Evolutionary conservation across 35 echinoderm and acorn worm genomes (phyloP), one percentile per base, ranked within the genome.

Genomic region (Ophiothrix spiculata): DNA sequence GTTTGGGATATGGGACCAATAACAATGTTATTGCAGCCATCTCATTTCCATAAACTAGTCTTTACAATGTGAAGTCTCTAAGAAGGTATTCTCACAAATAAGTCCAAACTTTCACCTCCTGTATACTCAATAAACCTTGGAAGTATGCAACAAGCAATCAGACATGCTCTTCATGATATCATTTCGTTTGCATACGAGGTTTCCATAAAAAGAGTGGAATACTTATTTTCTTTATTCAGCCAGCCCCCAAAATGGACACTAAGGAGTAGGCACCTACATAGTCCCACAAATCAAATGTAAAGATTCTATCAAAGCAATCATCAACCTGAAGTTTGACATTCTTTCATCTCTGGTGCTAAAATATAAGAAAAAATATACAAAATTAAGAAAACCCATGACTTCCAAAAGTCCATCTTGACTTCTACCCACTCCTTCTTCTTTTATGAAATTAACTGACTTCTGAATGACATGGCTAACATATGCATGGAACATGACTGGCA

Each of bases 261-360:
- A 93, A 39, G 17, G 1, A 63, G 0, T 38, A 3, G n/a, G 41
- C 56, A 4, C 75, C 80, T 1, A 77, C 37, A 19, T 39, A 88
- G 77, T 93, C 91, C 0, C 46, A 39, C 19, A 93, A 23, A 42
- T 88, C 84, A 21, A 86, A 88, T 4, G 86, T 69, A 17, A 64
- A 88, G 75, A 93, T 93, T 38, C 91, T 37, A 75, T 93, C 91
- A 75, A 77, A 93, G 1, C 39, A 29, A 39, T 80, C 75, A 40
- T 78, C 38, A 73, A 21, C 32, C 16, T 2, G 74, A 85, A 56
- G 33, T 49, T 60, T 19, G 32, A n/a, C n/a, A n/a, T 63, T 17
- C 64, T 38, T 85, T 64, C 85, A 31, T 31, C 56, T 83, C 13
- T 35, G 64, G n/a, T 21, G 29, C 15, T 16, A 31, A n/a, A n/a